These are phyloP conservation scores for Trichoplusia ni DNA, from an alignment of 1,140 invertebrate species.

Conservation along the genomic window DNA sequence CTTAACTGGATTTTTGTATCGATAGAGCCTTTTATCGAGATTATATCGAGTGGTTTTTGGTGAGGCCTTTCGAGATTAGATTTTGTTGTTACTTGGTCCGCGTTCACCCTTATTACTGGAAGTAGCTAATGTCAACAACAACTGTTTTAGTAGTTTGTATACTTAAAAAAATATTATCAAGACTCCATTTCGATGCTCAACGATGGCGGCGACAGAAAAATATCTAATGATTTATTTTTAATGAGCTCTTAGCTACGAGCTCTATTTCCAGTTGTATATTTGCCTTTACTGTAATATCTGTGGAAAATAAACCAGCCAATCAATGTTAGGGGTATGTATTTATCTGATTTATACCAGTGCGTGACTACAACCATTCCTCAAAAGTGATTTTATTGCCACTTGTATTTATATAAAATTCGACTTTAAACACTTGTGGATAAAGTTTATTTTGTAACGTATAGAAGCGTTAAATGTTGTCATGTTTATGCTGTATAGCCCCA, in stretches of 20 bases:
- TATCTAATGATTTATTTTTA: neutral
- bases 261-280: conserved; percentile 6
- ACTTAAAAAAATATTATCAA: too few species aligned
- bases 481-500: conserved; percentile 62
- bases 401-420: conserved; percentile 44
- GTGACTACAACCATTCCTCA: conserved; percentile 63
- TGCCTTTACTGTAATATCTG: neutral
- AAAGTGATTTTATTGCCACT: conserved; percentile 66
- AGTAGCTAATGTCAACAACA: too few species aligned
- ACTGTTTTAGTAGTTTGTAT: too few species aligned
- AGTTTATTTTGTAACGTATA: conserved; percentile 43
- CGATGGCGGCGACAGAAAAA: too few species aligned
- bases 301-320: conserved; percentile 37
- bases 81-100: neutral
- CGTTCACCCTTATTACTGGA: neutral
- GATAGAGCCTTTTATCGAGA: conserved; percentile 13
- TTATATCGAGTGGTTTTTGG: neutral
- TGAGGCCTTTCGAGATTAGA: neutral
- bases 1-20: neutral
- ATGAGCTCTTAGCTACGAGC: neutral
- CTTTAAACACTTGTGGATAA: conserved; percentile 43
- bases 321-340: conserved; percentile 54
- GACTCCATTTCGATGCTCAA: too few species aligned
- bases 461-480: conserved; percentile 54
- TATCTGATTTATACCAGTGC: conserved; percentile 67